Base-by-base conservation (phyloP, 1,140 invertebrate species). In the Diuraphis noxia region DNA sequence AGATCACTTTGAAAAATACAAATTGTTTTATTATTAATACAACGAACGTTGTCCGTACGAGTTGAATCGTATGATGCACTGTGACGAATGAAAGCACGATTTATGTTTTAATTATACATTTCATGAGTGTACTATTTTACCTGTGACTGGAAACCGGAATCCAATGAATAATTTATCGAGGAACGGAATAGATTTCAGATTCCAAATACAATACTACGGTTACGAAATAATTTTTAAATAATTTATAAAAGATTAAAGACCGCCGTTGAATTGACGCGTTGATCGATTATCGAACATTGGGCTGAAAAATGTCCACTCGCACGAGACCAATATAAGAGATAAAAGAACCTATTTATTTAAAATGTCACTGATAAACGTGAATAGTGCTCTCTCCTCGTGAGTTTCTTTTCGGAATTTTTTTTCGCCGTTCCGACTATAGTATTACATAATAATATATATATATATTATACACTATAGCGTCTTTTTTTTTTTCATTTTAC, bases 271-370 rank as follows among this genome's bases (percentile, higher is more conserved):
- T 81, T 81, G 25, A 40, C 81, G 38, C 3, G 25, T 43, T 84
- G 81, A 84, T 84, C 81, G 81, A 84, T 84, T 41, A 41, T 84
- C 30, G 40, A 84, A 84, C 81, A 41, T 41, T 41, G 40, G 40
- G 81, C 81, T 84, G 81, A 84, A 84, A 84, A 84, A 84, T 84
- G 81, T 84, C 81, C 81, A 84, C 40, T 84, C 40, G 81, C 40
- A 84, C 25, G 38, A 84, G 81, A 38, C 79, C 81, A 41, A 81
- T 40, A 40, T 81, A 41, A 84, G 40, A 84, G 81, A 84, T 84
- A 84, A 84, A 84, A 41, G 81, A 84, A 84, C 81, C 81, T 84
- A 84, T 84, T 84, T 84, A 41, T 84, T 41, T 84, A 17, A 84
- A 84, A 84, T 41, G 81, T 84, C 81, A 43, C 40, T 19, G 40